These are phyloP conservation scores for Alligator mississippiensis DNA, from an alignment of 2,113 vertebrate genomes.

Conservation along the genomic window DNA sequence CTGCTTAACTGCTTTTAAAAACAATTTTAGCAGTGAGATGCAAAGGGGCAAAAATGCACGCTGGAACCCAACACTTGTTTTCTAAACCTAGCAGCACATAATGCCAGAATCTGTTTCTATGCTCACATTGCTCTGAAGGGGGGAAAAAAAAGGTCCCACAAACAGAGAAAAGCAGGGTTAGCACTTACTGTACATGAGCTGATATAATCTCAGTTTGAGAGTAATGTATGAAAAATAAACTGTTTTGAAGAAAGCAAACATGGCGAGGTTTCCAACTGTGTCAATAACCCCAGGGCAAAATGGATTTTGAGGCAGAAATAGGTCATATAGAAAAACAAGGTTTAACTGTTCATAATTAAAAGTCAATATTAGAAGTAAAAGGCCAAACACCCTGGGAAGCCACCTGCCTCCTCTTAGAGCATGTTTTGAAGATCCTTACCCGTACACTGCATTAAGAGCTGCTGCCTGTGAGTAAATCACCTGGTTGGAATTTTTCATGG, in stretches of 20 bases:
- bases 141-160: neutral
- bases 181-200: neutral
- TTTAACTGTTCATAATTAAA: constrained; percentile 74
- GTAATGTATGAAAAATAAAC: neutral
- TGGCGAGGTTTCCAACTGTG: constrained; percentile 67
- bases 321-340: constrained; percentile 66
- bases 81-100: neutral
- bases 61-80: neutral
- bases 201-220: neutral
- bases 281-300: constrained; percentile 73
- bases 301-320: constrained; percentile 30
- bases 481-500: constrained; percentile 80
- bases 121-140: fast-evolving
- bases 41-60: neutral
- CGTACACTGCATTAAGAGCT: neutral
- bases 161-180: neutral
- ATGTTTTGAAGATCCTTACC: constrained; percentile 44
- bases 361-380: constrained; percentile 69
- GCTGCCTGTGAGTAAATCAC: constrained; percentile 71
- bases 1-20: no score
- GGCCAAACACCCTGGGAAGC: constrained; percentile 7
- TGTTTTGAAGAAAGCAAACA: constrained; percentile 53
- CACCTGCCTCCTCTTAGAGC: constrained; percentile 64
- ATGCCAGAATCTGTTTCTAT: neutral
- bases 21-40: neutral